These are phyloP conservation scores for Pomacea canaliculata DNA, from an alignment of 2,888 invertebrate species.

Conservation along the genomic window DNA sequence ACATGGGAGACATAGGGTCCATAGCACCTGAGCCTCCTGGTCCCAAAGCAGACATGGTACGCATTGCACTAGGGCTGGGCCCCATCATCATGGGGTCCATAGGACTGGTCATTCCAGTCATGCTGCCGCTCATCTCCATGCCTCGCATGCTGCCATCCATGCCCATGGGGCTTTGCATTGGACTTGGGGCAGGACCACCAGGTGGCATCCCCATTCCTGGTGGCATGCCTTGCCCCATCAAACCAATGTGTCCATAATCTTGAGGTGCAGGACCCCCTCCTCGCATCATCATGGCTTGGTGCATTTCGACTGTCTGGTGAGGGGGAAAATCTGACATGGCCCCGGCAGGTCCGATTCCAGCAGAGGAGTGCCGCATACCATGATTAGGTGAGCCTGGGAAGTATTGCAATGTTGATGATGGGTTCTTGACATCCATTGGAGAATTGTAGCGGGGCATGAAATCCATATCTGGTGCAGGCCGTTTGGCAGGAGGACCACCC, in stretches of 20 bases:
- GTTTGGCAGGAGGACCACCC: conserved; percentile 25
- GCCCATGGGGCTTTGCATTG: conserved; percentile 14
- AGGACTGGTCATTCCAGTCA: conserved; percentile 30
- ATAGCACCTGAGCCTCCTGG: conserved; percentile 35
- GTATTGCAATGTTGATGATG: conserved; percentile 80
- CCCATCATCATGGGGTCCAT: conserved; percentile 44
- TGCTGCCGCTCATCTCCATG: conserved; percentile 24
- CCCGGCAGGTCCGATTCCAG: conserved; percentile 33
- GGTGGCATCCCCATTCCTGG: conserved; percentile 39
- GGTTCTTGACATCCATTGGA: conserved; percentile 82
- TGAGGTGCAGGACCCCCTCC: conserved; percentile 21
- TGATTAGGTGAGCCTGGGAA: conserved; percentile 70
- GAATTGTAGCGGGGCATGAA: conserved; percentile 89
- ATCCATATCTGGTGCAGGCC: conserved; percentile 54
- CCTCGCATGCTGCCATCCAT: conserved; percentile 31
- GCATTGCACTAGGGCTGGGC: conserved; percentile 34
- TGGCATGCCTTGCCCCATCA: conserved; percentile 50
- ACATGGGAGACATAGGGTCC: conserved; percentile 31
- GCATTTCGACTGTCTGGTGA: conserved; percentile 42
- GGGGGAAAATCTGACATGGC: conserved; percentile 33
- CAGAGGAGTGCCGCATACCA: conserved; percentile 28
- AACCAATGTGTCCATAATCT: conserved; percentile 29
- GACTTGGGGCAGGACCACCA: conserved; percentile 22
- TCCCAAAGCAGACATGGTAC: conserved; percentile 27
- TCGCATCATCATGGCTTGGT: conserved; percentile 42